A percentile compares a stretch with the other conserved stretches of the same genome.
phyloP scores from a whole-genome alignment of 1,140 invertebrate genomes.

The Coptotermes formosanus region DNA sequence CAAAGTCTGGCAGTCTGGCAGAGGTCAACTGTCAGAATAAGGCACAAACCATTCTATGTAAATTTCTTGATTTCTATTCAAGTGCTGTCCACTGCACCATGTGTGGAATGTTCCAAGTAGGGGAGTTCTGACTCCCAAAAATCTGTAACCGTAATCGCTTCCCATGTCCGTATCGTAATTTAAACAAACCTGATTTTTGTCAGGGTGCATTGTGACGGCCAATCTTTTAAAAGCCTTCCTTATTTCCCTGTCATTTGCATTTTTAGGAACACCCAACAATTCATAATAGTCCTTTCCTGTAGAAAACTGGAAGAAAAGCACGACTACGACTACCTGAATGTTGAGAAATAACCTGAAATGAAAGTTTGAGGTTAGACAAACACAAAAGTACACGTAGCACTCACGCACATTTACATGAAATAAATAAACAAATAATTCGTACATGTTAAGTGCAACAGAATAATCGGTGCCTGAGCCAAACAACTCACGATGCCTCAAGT shows the following conservation, averaged over 20 bases:
- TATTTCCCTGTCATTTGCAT: conserved; percentile 72
- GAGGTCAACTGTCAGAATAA: not conserved
- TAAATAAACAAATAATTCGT: not conserved
- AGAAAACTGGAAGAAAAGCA: not conserved
- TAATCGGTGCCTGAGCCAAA: not conserved
- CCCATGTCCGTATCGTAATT: no score
- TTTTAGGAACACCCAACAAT: conserved; percentile 65
- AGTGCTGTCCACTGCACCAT: no score
- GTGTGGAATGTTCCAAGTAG: no score
- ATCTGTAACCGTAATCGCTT: no score
- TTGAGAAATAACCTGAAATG: conserved; percentile 15
- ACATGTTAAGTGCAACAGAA: not conserved
- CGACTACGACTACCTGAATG: not conserved
- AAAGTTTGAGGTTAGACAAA: not conserved
- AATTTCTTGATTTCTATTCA: no score
- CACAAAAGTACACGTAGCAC: not conserved
- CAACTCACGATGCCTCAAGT: no score
- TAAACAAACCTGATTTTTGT: conserved; percentile 75
- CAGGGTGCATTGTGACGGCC: conserved; percentile 76
- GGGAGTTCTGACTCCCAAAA: no score
- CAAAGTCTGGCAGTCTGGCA: not conserved
- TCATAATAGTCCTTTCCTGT: conserved; percentile 59
- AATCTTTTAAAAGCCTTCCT: conserved; percentile 79
- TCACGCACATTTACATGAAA: not conserved
- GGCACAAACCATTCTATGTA: no score